Evolutionary conservation across 2,888 invertebrate species (phyloP).

Genomic region (Silvanus unidentatus): DNA sequence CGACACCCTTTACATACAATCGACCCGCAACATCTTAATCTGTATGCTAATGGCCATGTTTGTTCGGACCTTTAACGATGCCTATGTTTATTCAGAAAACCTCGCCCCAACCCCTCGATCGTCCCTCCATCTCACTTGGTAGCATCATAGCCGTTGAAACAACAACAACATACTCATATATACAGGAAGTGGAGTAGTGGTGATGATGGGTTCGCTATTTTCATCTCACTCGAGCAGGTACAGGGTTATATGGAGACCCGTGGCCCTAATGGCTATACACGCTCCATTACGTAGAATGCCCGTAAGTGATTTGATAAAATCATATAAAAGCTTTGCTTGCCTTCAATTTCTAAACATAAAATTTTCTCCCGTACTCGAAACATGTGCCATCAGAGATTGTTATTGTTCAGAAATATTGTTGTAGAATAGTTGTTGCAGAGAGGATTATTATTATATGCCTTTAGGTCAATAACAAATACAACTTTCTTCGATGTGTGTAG

Average conservation of each 20-base stretch:
- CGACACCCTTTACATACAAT: conserved; percentile 7
- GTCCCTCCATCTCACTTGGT: conserved; percentile 3
- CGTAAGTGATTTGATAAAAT: conserved; percentile 15
- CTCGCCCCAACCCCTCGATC: conserved; percentile 9
- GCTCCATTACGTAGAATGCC: conserved; percentile 18
- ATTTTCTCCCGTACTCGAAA: neutral
- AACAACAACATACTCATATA: no score
- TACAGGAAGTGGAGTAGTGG: no score
- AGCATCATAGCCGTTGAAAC: no score
- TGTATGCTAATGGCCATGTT: conserved; percentile 25
- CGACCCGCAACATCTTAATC: conserved; percentile 23
- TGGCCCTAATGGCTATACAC: conserved; percentile 6
- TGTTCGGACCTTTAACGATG: conserved; percentile 21
- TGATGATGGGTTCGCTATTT: no score
- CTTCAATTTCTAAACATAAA: neutral
- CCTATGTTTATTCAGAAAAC: conserved; percentile 22
- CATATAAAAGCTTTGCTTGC: conserved; percentile 10
- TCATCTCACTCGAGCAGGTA: no score
- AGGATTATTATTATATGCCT: no score
- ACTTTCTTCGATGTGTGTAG: no score
- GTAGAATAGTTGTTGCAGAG: no score
- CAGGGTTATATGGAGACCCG: neutral
- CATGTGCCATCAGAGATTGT: no score
- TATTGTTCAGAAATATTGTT: no score
- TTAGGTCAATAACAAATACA: no score